Conservation (phyloP, 2,888 invertebrate species). For the Eupeodes latifasciatus region DNA sequence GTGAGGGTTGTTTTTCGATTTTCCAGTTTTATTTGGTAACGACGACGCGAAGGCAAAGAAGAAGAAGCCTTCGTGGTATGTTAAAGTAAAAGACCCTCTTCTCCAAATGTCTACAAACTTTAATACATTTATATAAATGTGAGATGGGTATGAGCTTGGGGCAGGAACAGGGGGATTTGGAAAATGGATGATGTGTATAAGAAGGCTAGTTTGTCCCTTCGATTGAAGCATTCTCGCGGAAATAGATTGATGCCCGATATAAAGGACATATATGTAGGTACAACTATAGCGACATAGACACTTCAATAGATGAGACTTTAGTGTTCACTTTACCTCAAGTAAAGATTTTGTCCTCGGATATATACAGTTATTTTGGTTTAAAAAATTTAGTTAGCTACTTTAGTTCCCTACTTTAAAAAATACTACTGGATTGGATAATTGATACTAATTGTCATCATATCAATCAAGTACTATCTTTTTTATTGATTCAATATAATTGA, state of each 20-base stretch:
- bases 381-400: too few relatives aligned
- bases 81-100: slow-evolving; percentile 68
- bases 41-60: slow-evolving; percentile 6
- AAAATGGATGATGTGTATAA: slow-evolving; percentile 66
- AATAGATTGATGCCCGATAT: slow-evolving; percentile 52
- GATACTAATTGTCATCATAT: too few relatives aligned
- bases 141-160: slow-evolving; percentile 19
- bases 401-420: too few relatives aligned
- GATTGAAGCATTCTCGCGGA: slow-evolving; percentile 62
- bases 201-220: slow-evolving; percentile 65
- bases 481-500: too few relatives aligned
- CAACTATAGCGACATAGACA: background rate
- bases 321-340: background rate
- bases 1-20: slow-evolving; percentile 59
- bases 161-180: slow-evolving; percentile 4
- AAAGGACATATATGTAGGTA: slow-evolving; percentile 53
- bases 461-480: too few relatives aligned
- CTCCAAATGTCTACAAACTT: slow-evolving; percentile 35
- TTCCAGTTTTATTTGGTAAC: slow-evolving; percentile 53
- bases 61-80: slow-evolving; percentile 60
- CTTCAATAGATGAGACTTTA: background rate
- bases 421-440: too few relatives aligned
- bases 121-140: slow-evolving; percentile 25
- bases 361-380: background rate
- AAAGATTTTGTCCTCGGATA: background rate